Evolutionary conservation across 2,888 invertebrate species (phyloP), one percentile per base, ranked within the genome.

Genomic region (Drosophila heteroneura): DNA sequence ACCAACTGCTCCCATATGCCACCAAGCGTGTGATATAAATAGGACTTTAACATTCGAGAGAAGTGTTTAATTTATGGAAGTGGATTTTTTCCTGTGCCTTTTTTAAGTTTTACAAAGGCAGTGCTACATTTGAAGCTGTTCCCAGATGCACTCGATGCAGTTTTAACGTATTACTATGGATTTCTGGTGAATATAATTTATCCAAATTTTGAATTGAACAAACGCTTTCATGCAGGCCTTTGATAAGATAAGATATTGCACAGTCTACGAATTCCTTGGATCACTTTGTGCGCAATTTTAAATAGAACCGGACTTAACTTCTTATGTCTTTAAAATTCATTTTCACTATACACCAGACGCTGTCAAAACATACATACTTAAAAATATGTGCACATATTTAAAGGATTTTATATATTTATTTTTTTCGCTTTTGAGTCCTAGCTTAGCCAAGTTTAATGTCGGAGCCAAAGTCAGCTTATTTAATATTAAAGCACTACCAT

Each of bases 401-500:
- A 35, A 51, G 22, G 41, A 60, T 44, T 68, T 53, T 30, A 35
- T 41, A 7, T 30, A 14, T 35, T 47, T 16, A 26, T 26, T 16
- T 1, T 1, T 22, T 26, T 26, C 14, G 14, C 7, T 49, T 26
- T 57, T 30, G 28, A 30, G 41, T 30, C 16, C n/a, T 58, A 5
- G 26, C 60, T 10, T 26, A 28, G 58, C 47, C 58, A 35, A 62
- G 64, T 71, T 76, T 71, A 76, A 71, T 81, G 66, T 72, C 57
- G 62, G 12, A 73, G 67, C 57, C 78, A 64, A 77, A 75, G 88
- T 76, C 71, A 74, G 74, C 74, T 81, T 82, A 85, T 89, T 77
- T 82, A 85, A 89, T 85, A 85, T 85, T 85, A 78, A 85, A 85
- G 74, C 60, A 44, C 33, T 62, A n/a, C 57, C 49, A 51, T 37